Conservation (phyloP, 2,888 invertebrate species). For the Stenodera caucasica region DNA sequence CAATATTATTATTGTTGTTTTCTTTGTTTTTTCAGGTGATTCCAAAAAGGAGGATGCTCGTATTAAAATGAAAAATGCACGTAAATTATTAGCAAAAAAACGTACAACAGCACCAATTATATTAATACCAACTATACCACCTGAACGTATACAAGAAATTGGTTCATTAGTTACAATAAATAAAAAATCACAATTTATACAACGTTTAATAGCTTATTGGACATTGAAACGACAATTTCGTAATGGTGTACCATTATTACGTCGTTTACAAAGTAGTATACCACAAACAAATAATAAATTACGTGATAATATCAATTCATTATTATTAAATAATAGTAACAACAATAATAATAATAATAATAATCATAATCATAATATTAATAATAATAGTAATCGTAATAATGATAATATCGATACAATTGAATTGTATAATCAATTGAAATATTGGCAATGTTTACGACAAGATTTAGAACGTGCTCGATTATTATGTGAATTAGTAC, state of each 20-base stretch:
- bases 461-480: slow-evolving; percentile 91
- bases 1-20: too few species aligned
- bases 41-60: slow-evolving; percentile 66
- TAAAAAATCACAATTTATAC: slow-evolving; percentile 83
- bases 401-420: slow-evolving; percentile 61
- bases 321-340: background rate
- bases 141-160: slow-evolving; percentile 85
- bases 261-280: slow-evolving; percentile 71
- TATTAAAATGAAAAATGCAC: slow-evolving; percentile 83
- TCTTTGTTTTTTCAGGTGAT: slow-evolving; percentile 29
- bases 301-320: background rate
- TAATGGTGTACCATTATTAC: slow-evolving; percentile 91
- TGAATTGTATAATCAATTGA: slow-evolving; percentile 81
- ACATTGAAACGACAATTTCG: slow-evolving; percentile 92
- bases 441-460: slow-evolving; percentile 91
- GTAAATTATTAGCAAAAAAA: slow-evolving; percentile 85
- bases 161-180: slow-evolving; percentile 71
- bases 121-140: slow-evolving; percentile 89
- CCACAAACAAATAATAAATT: slow-evolving; percentile 4
- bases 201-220: slow-evolving; percentile 94
- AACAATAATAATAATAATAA: background rate
- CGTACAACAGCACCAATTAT: slow-evolving; percentile 89
- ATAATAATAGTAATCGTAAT: slow-evolving; percentile 32
- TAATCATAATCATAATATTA: background rate
- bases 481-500: slow-evolving; percentile 88